These are phyloP conservation scores for Buceros bicornis DNA, from an alignment of 2,797 vertebrate species.

Conservation along the genomic window DNA sequence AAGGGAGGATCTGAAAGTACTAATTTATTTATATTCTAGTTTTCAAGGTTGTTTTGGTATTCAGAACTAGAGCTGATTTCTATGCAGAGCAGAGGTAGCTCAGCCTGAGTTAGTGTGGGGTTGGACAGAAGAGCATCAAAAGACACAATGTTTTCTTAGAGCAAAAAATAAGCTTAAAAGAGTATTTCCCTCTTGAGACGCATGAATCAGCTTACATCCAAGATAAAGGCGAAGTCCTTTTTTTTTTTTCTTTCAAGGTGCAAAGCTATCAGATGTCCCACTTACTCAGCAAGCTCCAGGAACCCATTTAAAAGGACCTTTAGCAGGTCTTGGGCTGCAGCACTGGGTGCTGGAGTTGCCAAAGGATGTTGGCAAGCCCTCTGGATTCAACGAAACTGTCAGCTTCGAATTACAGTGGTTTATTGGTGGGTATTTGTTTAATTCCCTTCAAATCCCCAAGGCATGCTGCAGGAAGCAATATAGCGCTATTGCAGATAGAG, in stretches of 20 bases:
- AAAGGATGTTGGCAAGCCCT: background rate
- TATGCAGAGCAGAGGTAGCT: background rate
- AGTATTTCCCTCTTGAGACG: background rate
- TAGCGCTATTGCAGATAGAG: background rate
- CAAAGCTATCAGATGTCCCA: background rate
- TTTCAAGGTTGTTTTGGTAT: slow-evolving; percentile 14
- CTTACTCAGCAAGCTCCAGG: background rate
- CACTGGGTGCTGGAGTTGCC: background rate
- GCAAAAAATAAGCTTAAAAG: background rate
- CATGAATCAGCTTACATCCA: background rate
- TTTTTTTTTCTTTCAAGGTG: background rate
- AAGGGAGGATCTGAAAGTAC: background rate
- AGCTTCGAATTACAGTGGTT: background rate
- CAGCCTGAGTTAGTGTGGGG: background rate
- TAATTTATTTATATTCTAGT: slow-evolving; percentile 18
- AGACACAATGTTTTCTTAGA: background rate
- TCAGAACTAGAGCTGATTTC: background rate
- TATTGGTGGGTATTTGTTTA: slow-evolving; percentile 32
- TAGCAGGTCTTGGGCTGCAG: background rate
- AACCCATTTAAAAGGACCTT: background rate
- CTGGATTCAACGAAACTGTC: background rate
- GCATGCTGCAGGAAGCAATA: background rate
- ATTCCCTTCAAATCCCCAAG: slow-evolving; percentile 34
- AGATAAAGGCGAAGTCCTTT: fast-evolving
- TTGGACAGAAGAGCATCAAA: background rate